Evolutionary conservation across 2,888 invertebrate genomes (phyloP).

Genomic region (Limnephilus auricula): DNA sequence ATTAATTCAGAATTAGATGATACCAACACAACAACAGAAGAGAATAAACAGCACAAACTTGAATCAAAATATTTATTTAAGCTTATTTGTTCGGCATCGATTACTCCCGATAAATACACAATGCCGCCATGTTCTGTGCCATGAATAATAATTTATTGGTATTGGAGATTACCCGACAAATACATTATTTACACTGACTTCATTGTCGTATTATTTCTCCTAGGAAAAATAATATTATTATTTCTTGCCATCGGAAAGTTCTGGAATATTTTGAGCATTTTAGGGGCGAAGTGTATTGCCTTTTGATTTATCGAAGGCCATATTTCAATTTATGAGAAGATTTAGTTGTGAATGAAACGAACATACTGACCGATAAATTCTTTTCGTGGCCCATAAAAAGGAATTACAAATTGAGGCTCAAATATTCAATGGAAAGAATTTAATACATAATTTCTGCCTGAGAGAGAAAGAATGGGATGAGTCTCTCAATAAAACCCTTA

Average conservation of each 20-base stretch:
- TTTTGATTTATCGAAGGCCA: neutral
- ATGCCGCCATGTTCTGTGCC: slow-evolving; percentile 25
- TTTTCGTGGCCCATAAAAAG: neutral
- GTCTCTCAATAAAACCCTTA: neutral
- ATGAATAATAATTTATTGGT: slow-evolving; percentile 42
- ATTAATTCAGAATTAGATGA: slow-evolving; percentile 26
- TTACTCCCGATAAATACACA: slow-evolving; percentile 41
- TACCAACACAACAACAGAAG: neutral
- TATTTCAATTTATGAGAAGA: neutral
- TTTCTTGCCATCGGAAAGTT: neutral
- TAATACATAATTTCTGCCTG: neutral
- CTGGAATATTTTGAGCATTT: neutral
- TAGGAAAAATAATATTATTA: slow-evolving; percentile 15
- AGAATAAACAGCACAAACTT: slow-evolving; percentile 27
- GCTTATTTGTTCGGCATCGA: slow-evolving; percentile 34
- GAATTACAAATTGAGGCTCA: neutral
- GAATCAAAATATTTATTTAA: slow-evolving; percentile 41
- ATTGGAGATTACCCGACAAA: slow-evolving; percentile 37
- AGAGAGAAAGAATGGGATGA: neutral
- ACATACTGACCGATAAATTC: neutral
- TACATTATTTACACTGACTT: slow-evolving; percentile 21
- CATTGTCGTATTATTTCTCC: slow-evolving; percentile 9
- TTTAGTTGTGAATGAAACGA: neutral
- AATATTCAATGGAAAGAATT: neutral
- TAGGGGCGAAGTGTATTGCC: neutral